These are phyloP conservation scores for Microcebus lehilahytsara DNA, from an alignment of 2,113 vertebrate genomes.

Conservation along the genomic window DNA sequence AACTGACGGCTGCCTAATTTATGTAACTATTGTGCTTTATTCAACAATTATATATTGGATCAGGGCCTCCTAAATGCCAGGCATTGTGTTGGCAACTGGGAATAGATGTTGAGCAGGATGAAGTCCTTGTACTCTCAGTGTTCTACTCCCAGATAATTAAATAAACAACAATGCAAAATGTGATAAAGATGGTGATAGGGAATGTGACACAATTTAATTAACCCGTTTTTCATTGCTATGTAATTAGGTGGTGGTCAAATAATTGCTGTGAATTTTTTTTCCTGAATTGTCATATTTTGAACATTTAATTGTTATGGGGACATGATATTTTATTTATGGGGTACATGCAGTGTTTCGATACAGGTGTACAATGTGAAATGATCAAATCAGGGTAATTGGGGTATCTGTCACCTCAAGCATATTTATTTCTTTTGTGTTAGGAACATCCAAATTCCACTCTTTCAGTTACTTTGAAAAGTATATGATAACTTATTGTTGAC, in stretches of 20 bases:
- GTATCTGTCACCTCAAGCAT: no score
- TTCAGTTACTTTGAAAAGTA: no score
- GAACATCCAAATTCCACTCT: no score
- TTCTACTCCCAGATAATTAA: not conserved
- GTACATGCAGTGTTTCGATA: no score
- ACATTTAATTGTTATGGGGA: no score
- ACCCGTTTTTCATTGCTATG: not conserved
- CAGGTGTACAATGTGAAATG: no score
- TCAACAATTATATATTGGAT: fast-evolving
- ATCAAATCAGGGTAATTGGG: no score
- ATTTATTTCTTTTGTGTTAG: no score
- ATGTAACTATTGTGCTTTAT: not conserved
- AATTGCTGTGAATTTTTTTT: not conserved
- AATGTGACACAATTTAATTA: fast-evolving
- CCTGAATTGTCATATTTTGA: not conserved
- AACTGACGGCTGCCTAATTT: not conserved
- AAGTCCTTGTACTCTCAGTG: fast-evolving
- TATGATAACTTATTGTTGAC: no score
- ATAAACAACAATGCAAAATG: not conserved
- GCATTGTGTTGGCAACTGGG: fast-evolving
- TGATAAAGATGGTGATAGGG: not conserved
- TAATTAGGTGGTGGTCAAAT: not conserved
- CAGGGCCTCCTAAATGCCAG: not conserved
- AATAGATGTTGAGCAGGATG: fast-evolving
- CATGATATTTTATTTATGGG: no score